Conservation (phyloP, 2,888 invertebrate species). For the Pseudolycoriella hygida region DNA sequence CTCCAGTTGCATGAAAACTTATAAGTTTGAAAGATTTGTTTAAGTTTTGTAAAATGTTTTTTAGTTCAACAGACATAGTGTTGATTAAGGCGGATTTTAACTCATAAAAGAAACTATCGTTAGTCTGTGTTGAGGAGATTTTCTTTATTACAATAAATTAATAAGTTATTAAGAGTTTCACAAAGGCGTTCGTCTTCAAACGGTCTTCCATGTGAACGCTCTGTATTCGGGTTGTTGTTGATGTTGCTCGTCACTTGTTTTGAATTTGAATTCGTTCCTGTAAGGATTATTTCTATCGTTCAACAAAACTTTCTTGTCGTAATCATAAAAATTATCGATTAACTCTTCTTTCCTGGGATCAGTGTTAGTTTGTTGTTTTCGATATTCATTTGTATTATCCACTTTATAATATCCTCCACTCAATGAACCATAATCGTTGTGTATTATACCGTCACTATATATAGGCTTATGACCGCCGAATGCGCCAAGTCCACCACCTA, state of each 20-base stretch:
- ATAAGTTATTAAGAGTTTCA: neutral
- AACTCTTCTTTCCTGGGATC: conserved; percentile 9
- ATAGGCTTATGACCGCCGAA: conserved; percentile 2
- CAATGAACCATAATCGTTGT: neutral
- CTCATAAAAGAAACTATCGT: no score
- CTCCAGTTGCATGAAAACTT: no score
- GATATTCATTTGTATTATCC: neutral
- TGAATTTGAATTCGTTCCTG: neutral
- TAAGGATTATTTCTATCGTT: conserved; percentile 15
- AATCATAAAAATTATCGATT: conserved; percentile 25
- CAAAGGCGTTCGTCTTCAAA: conserved; percentile 6
- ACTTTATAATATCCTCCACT: conserved; percentile 2
- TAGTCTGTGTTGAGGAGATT: no score
- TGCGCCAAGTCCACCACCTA: conserved; percentile 12
- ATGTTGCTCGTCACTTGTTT: no score
- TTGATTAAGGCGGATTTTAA: no score
- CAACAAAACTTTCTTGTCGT: conserved; percentile 18
- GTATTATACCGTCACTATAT: neutral
- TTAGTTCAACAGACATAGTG: no score
- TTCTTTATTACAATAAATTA: no score
- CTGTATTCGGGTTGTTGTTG: neutral
- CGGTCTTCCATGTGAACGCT: conserved; percentile 11
- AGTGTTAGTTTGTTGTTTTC: conserved; percentile 5
- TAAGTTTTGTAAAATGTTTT: no score
- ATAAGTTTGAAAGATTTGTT: no score